phyloP scores from a whole-genome alignment of 1,140 invertebrate species.

The Pollicipes pollicipes region DNA sequence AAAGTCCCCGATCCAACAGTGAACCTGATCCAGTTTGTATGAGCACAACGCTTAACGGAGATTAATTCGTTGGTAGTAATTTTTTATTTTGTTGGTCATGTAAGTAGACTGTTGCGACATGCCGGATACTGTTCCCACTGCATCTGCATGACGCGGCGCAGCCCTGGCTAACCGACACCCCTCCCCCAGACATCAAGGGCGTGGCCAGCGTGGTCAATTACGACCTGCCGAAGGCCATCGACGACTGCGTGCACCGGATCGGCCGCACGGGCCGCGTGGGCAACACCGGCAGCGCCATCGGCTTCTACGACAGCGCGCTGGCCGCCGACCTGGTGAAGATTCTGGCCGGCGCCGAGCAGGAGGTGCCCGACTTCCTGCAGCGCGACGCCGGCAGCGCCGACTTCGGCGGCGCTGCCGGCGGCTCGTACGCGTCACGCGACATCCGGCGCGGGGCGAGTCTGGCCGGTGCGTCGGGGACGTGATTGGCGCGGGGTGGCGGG shows the following conservation, averaged over 20 bases:
- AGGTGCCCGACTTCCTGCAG: constrained; percentile 28
- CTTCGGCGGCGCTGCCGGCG: constrained; percentile 11
- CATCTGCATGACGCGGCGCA: no score
- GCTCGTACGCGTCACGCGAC: not conserved
- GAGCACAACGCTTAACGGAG: no score
- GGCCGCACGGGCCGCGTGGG: constrained; percentile 84
- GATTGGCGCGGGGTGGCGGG: no score
- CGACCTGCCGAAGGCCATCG: constrained; percentile 67
- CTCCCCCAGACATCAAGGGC: constrained; percentile 26
- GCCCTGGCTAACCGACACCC: no score
- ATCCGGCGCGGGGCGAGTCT: not conserved
- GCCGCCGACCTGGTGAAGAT: constrained; percentile 48
- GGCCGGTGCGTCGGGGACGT: no score
- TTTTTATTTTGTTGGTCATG: no score
- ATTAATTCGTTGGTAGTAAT: no score
- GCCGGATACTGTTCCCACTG: no score
- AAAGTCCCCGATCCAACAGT: no score
- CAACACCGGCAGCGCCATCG: constrained; percentile 69
- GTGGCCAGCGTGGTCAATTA: constrained; percentile 79
- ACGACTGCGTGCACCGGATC: constrained; percentile 88
- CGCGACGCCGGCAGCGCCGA: constrained; percentile 17
- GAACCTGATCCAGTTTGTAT: no score
- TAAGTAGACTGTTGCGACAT: no score
- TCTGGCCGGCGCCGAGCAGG: constrained; percentile 33
- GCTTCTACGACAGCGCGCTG: constrained; percentile 52